A percentile compares a stretch with the other conserved stretches of the same genome.
phyloP scores from a whole-genome alignment of 2,113 vertebrate genomes.

The Corydoras maculifer region DNA sequence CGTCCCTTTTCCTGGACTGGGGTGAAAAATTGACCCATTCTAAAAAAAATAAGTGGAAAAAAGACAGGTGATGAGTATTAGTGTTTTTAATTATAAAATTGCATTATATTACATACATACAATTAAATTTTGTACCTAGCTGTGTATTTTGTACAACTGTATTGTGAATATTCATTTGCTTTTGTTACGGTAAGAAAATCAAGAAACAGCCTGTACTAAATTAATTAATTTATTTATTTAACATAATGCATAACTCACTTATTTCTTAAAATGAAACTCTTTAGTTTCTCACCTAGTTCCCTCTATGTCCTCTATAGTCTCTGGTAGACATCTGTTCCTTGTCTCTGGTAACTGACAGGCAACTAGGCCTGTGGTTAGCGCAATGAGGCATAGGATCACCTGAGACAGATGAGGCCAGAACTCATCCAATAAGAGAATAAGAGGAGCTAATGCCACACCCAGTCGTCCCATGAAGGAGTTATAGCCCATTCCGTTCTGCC shows the following conservation, averaged over 20 bases:
- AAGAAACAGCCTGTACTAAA: too few relatives aligned
- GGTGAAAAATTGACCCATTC: not conserved
- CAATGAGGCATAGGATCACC: constrained; percentile 50
- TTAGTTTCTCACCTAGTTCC: constrained; percentile 45
- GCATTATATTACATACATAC: too few relatives aligned
- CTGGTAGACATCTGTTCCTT: constrained; percentile 49
- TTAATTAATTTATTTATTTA: too few relatives aligned
- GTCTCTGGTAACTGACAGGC: constrained; percentile 65
- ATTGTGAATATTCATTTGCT: too few relatives aligned
- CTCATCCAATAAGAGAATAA: constrained; percentile 58
- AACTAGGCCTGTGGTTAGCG: constrained; percentile 51
- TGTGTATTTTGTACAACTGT: too few relatives aligned
- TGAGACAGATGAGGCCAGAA: constrained; percentile 58
- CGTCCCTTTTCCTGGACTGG: not conserved
- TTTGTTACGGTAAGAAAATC: too few relatives aligned
- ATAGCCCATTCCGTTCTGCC: constrained; percentile 67
- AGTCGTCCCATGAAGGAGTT: constrained; percentile 59
- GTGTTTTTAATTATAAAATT: too few relatives aligned
- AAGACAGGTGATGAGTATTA: not conserved
- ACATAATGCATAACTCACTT: too few relatives aligned
- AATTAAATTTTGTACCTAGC: too few relatives aligned
- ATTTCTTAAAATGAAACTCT: too few relatives aligned
- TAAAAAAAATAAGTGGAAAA: not conserved
- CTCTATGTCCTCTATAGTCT: constrained; percentile 69
- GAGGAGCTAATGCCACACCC: constrained; percentile 60